Evolutionary conservation across 2,113 vertebrate species (phyloP), one percentile per base, ranked within the genome.

Genomic region (Oriolus oriolus): DNA sequence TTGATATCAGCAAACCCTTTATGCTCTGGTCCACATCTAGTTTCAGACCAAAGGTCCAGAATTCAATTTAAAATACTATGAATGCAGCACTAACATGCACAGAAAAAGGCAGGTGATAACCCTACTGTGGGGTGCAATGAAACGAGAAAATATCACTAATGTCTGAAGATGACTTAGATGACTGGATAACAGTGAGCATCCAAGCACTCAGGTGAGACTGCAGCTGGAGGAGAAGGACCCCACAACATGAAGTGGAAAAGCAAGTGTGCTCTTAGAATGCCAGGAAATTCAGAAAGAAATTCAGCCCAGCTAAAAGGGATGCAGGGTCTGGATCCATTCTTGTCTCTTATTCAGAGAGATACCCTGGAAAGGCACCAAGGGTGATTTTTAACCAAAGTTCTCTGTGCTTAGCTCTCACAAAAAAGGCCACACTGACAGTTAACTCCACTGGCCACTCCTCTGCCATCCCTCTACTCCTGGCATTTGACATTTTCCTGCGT

Each of bases 1-100:
- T 44, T 52, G 44, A 82, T 45, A 76, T n/a, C 69, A 75, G 52
- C 35, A 90, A 86, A 68, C 22, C 23, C 61, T 89, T 87, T 89
- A 35, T 68, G 60, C 76, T 89, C 44, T 68, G 24, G 57, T 60
- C n/a, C 3, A 4, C 28, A n/a, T 42, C 45, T 23, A 63, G 5
- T 74, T 84, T 70, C 44, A 84, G 77, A 95, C 31, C 64, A 94
- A 87, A 94, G 49, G 64, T 77, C 47, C 76, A 80, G 26, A 87
- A 95, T 95, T 89, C 73, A 87, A 82, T 84, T 94, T 82, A 84
- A 84, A 95, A 63, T 70, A 60, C 31, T n/a, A 65, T 33, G 30
- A 66, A 82, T 61, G 68, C 31, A 73, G 44, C 53, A 49, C 17
- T 71, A 95, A 75, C 24, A 42, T 5, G 11, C 59, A 47, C 17